A percentile compares a stretch with the other conserved stretches of the same genome.
These are phyloP conservation scores for Mesembrinibis cayennensis DNA, from an alignment of 2,113 vertebrate genomes.

Conservation along the genomic window DNA sequence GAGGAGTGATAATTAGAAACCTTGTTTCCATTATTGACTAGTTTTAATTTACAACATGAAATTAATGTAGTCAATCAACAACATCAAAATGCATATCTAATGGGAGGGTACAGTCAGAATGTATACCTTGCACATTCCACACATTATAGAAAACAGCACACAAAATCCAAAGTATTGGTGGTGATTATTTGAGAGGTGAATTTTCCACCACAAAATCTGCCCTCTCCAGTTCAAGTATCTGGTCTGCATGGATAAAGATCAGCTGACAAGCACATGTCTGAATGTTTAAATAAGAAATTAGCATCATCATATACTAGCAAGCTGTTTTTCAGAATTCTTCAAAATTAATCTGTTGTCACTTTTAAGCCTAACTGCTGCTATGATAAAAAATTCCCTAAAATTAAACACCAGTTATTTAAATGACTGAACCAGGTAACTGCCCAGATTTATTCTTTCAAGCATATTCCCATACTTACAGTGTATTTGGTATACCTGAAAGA, in stretches of 20 bases:
- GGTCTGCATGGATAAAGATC: not conserved
- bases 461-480: not conserved
- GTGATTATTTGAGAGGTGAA: not conserved
- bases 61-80: slow-evolving; percentile 37
- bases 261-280: not conserved
- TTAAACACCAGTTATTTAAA: not conserved
- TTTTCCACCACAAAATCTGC: slow-evolving; percentile 26
- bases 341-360: slow-evolving; percentile 28
- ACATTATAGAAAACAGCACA: not conserved
- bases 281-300: slow-evolving; percentile 20
- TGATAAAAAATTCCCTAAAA: not conserved
- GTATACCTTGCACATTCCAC: not conserved
- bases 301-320: slow-evolving; percentile 4
- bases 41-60: slow-evolving; percentile 20
- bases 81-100: slow-evolving; percentile 3
- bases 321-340: slow-evolving; percentile 41
- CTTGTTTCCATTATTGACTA: slow-evolving; percentile 28
- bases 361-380: slow-evolving; percentile 29
- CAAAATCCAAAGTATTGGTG: not conserved
- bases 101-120: not conserved
- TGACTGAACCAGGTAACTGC: not conserved
- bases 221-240: not conserved
- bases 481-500: not conserved
- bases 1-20: slow-evolving; percentile 27
- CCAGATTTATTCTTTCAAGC: not conserved